phyloP scores from a whole-genome alignment of 2,888 invertebrate genomes.

The Drepana falcataria region DNA sequence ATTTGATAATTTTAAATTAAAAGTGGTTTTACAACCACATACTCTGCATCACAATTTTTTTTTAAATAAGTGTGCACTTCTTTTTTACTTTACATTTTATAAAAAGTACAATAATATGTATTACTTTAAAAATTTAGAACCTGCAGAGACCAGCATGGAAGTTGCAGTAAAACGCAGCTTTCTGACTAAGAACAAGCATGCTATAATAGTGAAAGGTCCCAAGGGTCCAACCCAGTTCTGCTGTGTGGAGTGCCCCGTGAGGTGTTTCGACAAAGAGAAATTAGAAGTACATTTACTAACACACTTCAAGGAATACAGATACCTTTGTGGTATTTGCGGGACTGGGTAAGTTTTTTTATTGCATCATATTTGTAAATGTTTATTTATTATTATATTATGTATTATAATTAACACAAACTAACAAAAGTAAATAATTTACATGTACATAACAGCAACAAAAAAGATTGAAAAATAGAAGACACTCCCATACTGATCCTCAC shows the following conservation, averaged over 20 bases:
- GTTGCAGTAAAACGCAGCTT: slow-evolving; percentile 44
- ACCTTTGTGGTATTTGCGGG: slow-evolving; percentile 86
- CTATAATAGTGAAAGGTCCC: slow-evolving; percentile 83
- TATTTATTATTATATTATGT: no score
- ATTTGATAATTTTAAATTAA: no score
- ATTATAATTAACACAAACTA: no score
- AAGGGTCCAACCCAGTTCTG: slow-evolving; percentile 84
- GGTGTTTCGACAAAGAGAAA: slow-evolving; percentile 84
- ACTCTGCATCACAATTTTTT: neutral
- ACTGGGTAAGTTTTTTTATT: slow-evolving; percentile 73
- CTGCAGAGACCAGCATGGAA: slow-evolving; percentile 32
- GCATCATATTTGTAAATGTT: neutral
- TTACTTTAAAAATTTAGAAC: no score
- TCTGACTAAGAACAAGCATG: slow-evolving; percentile 85
- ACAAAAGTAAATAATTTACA: no score
- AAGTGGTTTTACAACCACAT: no score
- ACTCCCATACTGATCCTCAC: no score
- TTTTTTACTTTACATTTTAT: neutral
- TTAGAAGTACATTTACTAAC: slow-evolving; percentile 85
- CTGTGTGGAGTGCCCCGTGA: slow-evolving; percentile 87
- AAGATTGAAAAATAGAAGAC: no score
- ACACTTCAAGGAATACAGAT: slow-evolving; percentile 87
- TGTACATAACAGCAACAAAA: no score
- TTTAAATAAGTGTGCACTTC: no score
- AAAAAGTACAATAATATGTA: no score